These are phyloP conservation scores for Hippolais icterina DNA, from an alignment of 2,113 vertebrate species.

Conservation along the genomic window DNA sequence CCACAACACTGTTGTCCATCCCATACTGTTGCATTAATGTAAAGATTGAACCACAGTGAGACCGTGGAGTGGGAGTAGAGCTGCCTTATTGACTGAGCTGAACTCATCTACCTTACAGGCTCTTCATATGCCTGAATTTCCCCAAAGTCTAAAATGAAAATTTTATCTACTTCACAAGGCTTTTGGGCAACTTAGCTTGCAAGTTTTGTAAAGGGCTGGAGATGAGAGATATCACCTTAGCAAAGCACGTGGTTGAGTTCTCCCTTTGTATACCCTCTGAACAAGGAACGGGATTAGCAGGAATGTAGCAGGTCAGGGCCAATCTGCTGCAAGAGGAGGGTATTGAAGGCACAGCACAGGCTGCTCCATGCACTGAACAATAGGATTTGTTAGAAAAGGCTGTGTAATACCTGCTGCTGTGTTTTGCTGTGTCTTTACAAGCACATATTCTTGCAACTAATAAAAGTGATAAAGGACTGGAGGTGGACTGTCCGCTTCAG, in stretches of 20 bases:
- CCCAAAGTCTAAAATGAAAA: not conserved
- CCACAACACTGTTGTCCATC: too few relatives aligned
- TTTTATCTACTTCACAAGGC: not conserved
- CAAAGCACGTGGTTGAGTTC: not conserved
- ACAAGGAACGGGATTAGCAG: not conserved
- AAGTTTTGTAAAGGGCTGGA: not conserved
- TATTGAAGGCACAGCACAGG: fast-evolving
- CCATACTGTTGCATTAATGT: fast-evolving
- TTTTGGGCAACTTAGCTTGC: not conserved
- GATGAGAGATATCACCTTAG: not conserved
- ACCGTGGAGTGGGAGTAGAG: fast-evolving
- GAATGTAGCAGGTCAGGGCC: not conserved
- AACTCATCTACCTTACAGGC: not conserved
- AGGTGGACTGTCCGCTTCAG: not conserved
- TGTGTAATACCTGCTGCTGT: not conserved
- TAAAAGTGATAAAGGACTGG: not conserved
- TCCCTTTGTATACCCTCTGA: not conserved
- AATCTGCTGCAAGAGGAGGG: not conserved
- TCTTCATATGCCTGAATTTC: not conserved
- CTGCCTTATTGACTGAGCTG: not conserved
- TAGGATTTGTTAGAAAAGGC: not conserved
- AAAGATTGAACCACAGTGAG: not conserved
- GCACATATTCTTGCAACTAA: not conserved
- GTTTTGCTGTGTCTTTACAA: not conserved
- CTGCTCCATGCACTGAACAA: not conserved